Base-by-base conservation (phyloP, 1,140 invertebrate species). In the Leguminivora glycinivorella region DNA sequence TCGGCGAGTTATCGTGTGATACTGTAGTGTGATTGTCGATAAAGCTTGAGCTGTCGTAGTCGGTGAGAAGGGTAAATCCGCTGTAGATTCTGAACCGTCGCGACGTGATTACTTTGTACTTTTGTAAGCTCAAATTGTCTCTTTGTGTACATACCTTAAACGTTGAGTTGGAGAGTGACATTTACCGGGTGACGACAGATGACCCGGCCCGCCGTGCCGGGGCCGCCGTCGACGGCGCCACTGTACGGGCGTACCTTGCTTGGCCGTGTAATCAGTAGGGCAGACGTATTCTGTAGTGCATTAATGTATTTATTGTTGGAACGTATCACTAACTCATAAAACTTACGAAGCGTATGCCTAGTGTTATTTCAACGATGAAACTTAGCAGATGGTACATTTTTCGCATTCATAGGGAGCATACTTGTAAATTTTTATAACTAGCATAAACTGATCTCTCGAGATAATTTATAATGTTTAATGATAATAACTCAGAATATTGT, bases 381-480 rank as follows among this genome's bases (percentile, higher is more conserved):
- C 75, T 77, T 80, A 81, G 79, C 77, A 83, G 72, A 78, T 75
- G 72, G 70, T 80, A 81, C 76, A 77, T 81, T 86, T 74, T 77
- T 83, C 83, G 83, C 81, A 83, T 78, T 79, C 80, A 83, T 78
- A 81, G 81, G 81, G 81, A 82, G 81, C 85, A 88, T 87, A 83
- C 82, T 88, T 89, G 89, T 91, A 91, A 85, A 91, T 91, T 89
- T 87, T 91, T 91, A 91, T 89, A 88, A 83, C 83, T 91, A 90
- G 87, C 83, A 81, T 90, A 85, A 88, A 90, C 88, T 91, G 89
- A 90, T 91, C 89, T 90, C 89, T 90, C 88, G 88, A 82, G 82
- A 89, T 90, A 88, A 89, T 90, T 88, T 90, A 80, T 89, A 89
- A 89, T 89, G 81, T 87, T 85, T 83, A 88, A 88, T 83, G 73